A percentile compares a stretch with the other conserved stretches of the same genome.
These are phyloP conservation scores for Parapsyche elsis DNA, from an alignment of 1,140 invertebrate genomes.

Conservation along the genomic window DNA sequence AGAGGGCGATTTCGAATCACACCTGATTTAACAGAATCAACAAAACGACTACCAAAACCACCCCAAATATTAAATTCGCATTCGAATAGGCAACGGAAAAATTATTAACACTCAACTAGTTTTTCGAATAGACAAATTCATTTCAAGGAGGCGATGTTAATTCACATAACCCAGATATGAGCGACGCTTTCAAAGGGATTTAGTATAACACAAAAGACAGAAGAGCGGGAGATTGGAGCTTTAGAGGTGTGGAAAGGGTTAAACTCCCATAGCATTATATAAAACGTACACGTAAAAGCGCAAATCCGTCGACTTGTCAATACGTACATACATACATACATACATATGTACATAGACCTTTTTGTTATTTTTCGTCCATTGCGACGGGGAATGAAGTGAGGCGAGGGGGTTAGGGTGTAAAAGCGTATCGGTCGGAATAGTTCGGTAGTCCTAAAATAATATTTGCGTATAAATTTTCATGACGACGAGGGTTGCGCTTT, in stretches of 20 bases:
- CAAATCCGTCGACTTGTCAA: conserved; percentile 10
- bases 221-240: background rate
- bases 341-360: too few relatives aligned
- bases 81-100: too few relatives aligned
- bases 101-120: too few relatives aligned
- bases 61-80: too few relatives aligned
- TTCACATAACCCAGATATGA: background rate
- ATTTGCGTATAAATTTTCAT: conserved; percentile 36
- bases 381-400: too few relatives aligned
- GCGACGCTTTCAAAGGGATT: conserved; percentile 13
- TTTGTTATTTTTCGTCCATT: too few relatives aligned
- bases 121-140: too few relatives aligned
- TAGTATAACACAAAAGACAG: background rate
- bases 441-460: conserved; percentile 34
- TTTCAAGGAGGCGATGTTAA: background rate
- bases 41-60: too few relatives aligned
- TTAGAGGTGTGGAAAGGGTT: background rate
- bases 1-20: too few relatives aligned
- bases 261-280: background rate
- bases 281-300: background rate
- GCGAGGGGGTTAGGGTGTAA: too few relatives aligned
- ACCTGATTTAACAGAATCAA: too few relatives aligned
- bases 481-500: conserved; percentile 10
- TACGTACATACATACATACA: background rate
- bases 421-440: background rate